Conservation (phyloP, 2,888 invertebrate genomes). For the Campaea margaritaria region DNA sequence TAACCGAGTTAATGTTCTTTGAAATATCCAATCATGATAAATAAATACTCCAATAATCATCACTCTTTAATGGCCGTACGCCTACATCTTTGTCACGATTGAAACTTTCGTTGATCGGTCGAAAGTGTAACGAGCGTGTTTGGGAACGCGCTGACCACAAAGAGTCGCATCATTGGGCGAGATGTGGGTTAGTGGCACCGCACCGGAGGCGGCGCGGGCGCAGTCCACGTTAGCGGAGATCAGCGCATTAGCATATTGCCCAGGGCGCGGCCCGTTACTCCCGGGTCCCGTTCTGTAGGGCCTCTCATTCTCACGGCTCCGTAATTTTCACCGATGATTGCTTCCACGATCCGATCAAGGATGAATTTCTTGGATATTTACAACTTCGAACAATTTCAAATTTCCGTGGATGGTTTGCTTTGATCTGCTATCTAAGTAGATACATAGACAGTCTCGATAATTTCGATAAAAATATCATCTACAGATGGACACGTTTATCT, state of each 20-base stretch:
- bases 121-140: constrained; percentile 82
- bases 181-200: constrained; percentile 82
- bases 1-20: constrained; percentile 20
- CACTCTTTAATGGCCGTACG: constrained; percentile 31
- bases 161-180: constrained; percentile 75
- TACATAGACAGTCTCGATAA: too few species aligned
- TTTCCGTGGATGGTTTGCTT: not conserved
- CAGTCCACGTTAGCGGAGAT: constrained; percentile 60
- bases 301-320: constrained; percentile 69
- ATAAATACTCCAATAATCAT: constrained; percentile 31
- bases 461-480: constrained; percentile 1
- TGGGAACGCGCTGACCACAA: constrained; percentile 75
- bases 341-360: constrained; percentile 41
- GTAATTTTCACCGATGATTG: constrained; percentile 55
- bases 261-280: constrained; percentile 76
- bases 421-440: not conserved
- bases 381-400: constrained; percentile 7
- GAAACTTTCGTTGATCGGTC: constrained; percentile 78
- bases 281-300: constrained; percentile 72
- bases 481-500: constrained; percentile 9
- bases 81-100: constrained; percentile 62
- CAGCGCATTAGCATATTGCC: constrained; percentile 77
- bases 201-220: constrained; percentile 63
- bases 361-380: constrained; percentile 34
- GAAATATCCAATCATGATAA: constrained; percentile 28